Evolutionary conservation across 2,113 vertebrate species (phyloP).

Genomic region (Mesoclemmys tuberculata): DNA sequence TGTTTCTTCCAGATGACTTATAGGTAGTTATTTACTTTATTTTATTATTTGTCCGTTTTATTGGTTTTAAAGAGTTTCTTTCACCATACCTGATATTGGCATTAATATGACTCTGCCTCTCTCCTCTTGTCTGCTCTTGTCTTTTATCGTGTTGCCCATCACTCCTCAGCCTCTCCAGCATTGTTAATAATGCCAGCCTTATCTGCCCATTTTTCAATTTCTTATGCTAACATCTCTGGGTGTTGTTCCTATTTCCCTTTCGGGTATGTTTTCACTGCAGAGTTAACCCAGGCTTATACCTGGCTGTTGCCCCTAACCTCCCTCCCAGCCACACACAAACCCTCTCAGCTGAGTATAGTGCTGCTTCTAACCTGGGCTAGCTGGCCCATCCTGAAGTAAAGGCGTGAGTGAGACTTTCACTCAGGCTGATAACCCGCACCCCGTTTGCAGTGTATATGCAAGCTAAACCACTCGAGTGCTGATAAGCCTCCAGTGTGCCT

Average conservation of each 20-base stretch:
- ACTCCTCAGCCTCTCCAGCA: accelerated
- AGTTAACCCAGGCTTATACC: neutral
- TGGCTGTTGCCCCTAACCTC: neutral
- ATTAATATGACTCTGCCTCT: neutral
- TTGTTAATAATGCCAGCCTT: neutral
- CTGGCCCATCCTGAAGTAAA: neutral
- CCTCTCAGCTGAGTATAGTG: neutral
- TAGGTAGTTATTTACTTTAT: neutral
- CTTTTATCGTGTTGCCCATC: neutral
- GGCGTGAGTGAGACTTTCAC: too few species aligned
- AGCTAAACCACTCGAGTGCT: neutral
- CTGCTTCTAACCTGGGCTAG: neutral
- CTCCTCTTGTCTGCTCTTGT: neutral
- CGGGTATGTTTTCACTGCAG: neutral
- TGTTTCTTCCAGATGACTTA: neutral
- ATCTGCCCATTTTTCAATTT: neutral
- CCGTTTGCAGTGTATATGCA: constrained; percentile 7
- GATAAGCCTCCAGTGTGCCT: neutral
- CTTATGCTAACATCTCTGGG: neutral
- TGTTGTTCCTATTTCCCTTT: neutral
- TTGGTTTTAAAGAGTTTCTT: neutral
- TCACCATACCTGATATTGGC: neutral
- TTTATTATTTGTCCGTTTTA: neutral
- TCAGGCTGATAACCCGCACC: neutral
- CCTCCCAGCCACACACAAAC: neutral